A percentile compares a stretch with the other conserved stretches of the same genome.
Evolutionary conservation across 2,888 invertebrate species (phyloP).

Genomic region (Melangyna quadrimaculata): DNA sequence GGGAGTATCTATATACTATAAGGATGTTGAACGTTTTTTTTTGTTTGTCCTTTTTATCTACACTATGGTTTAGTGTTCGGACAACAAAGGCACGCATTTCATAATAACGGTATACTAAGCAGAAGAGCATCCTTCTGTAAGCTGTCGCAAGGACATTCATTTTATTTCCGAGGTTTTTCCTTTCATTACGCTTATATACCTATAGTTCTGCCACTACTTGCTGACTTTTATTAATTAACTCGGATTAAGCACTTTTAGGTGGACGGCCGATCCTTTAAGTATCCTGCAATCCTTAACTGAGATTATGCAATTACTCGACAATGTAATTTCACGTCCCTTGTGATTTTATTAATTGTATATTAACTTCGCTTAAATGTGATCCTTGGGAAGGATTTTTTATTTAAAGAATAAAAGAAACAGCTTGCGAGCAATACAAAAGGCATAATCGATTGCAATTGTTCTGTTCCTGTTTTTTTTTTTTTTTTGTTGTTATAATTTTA

Average conservation of each 20-base stretch:
- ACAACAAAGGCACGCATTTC: constrained; percentile 64
- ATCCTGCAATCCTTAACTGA: constrained; percentile 23
- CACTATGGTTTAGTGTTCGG: neutral
- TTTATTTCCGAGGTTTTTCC: neutral
- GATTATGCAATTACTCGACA: constrained; percentile 56
- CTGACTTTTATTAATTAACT: constrained; percentile 68
- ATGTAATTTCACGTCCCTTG: constrained; percentile 41
- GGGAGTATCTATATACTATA: too few relatives aligned
- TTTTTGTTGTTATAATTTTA: constrained; percentile 14
- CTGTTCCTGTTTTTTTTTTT: too few relatives aligned
- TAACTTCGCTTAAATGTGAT: neutral
- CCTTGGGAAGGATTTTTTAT: neutral
- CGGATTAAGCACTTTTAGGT: constrained; percentile 52
- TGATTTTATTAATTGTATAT: constrained; percentile 38
- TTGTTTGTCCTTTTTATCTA: constrained; percentile 6
- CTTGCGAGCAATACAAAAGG: neutral
- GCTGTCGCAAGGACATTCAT: constrained; percentile 31
- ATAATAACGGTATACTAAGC: constrained; percentile 49
- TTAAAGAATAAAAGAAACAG: neutral
- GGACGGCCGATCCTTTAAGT: constrained; percentile 41
- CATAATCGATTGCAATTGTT: constrained; percentile 44
- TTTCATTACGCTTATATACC: neutral
- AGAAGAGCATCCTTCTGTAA: constrained; percentile 23
- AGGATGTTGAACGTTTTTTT: neutral
- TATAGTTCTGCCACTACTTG: constrained; percentile 2